A percentile compares a stretch with the other conserved stretches of the same genome.
Conservation (phyloP, 2,113 vertebrate species). For the Ctenodactylus gundi region DNA sequence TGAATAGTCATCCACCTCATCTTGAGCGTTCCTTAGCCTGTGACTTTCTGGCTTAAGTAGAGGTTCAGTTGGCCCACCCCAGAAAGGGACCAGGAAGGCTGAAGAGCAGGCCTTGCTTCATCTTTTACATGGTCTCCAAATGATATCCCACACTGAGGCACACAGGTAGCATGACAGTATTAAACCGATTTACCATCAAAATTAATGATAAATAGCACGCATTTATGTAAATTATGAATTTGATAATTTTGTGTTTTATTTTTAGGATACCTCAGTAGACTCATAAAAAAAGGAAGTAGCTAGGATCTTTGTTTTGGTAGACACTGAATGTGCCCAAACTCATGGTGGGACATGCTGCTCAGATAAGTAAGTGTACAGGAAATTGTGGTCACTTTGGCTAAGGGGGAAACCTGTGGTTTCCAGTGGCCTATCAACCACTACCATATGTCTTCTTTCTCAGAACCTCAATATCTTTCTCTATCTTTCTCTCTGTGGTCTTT, state of each 20-base stretch:
- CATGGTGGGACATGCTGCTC: accelerated
- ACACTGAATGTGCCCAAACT: not conserved
- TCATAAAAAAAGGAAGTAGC: not conserved
- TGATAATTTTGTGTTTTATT: not conserved
- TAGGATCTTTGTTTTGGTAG: not conserved
- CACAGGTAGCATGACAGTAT: no score
- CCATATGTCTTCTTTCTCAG: not conserved
- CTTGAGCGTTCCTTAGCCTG: not conserved
- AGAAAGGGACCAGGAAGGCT: not conserved
- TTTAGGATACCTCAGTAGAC: not conserved
- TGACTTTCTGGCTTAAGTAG: not conserved
- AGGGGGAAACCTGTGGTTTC: not conserved
- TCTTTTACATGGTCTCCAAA: not conserved
- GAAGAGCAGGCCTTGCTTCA: not conserved
- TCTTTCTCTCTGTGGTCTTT: not conserved
- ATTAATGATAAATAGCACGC: not conserved
- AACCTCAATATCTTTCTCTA: not conserved
- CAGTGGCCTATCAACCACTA: not conserved
- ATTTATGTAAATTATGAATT: not conserved
- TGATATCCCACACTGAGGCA: not conserved
- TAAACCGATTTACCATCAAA: not conserved
- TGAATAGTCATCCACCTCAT: not conserved
- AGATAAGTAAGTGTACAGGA: not conserved
- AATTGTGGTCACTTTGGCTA: not conserved
- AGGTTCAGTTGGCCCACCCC: not conserved